Conservation (phyloP, 2,797 vertebrate species). For the Danio jaintianensis region DNA sequence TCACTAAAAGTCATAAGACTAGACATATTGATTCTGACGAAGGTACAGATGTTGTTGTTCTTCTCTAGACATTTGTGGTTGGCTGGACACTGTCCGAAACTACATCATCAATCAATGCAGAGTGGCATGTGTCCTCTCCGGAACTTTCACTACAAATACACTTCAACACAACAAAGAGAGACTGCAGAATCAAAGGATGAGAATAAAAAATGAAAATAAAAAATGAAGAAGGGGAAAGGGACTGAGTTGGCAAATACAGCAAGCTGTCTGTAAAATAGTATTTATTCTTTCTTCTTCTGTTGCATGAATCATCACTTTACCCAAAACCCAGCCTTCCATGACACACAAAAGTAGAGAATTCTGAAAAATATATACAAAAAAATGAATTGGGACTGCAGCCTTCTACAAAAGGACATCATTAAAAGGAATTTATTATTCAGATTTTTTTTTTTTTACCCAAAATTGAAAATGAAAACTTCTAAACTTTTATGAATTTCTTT, state of each 20-base stretch:
- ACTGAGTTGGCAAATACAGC: neutral
- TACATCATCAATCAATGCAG: constrained; percentile 25
- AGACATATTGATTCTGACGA: constrained; percentile 16
- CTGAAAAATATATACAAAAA: neutral
- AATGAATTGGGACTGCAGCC: neutral
- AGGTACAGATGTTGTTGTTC: neutral
- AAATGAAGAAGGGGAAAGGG: neutral
- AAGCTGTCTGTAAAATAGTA: neutral
- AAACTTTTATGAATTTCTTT: no score
- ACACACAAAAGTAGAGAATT: neutral
- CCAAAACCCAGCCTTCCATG: no score
- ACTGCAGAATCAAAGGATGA: neutral
- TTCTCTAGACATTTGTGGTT: constrained; percentile 32
- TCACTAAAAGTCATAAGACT: neutral
- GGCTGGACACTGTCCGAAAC: constrained; percentile 26
- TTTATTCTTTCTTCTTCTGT: neutral
- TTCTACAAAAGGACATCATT: neutral
- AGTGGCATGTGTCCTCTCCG: neutral
- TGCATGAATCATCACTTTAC: no score
- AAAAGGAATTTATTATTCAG: neutral
- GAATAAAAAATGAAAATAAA: neutral
- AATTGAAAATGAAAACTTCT: no score
- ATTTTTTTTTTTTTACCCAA: no score
- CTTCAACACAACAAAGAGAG: neutral
- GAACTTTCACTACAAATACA: neutral